These are phyloP conservation scores for Operophtera brumata DNA, from an alignment of 2,888 invertebrate genomes.

Conservation along the genomic window DNA sequence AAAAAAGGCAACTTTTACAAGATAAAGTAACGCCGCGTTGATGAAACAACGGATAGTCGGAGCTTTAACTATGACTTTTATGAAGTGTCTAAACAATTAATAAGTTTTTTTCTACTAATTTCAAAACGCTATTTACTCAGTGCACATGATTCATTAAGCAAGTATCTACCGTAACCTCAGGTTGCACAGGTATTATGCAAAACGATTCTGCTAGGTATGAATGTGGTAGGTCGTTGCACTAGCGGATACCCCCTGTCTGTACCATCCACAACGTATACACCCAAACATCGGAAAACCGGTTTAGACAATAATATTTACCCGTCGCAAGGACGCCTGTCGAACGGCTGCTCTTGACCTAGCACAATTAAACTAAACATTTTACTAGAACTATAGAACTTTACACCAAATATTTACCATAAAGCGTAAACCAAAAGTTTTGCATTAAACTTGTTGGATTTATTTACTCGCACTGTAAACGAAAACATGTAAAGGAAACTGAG, in stretches of 20 bases:
- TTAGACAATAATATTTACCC: constrained; percentile 80
- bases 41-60: too few species aligned
- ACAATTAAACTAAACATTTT: constrained; percentile 80
- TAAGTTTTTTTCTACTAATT: neutral
- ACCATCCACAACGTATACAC: constrained; percentile 67
- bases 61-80: neutral
- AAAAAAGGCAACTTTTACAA: neutral
- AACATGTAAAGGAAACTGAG: constrained; percentile 39
- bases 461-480: constrained; percentile 65
- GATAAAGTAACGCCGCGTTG: too few species aligned
- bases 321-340: constrained; percentile 79
- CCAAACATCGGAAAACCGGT: constrained; percentile 76
- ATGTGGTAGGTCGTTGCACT: constrained; percentile 49
- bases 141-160: neutral
- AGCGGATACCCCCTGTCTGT: constrained; percentile 48
- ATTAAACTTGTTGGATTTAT: constrained; percentile 77
- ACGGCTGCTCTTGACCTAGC: constrained; percentile 79
- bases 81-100: neutral
- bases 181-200: neutral
- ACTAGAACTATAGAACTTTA: constrained; percentile 79
- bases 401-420: constrained; percentile 81
- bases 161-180: neutral
- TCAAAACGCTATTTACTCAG: too few species aligned
- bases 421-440: constrained; percentile 81
- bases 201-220: neutral